phyloP scores from a whole-genome alignment of 2,113 vertebrate species.

The Pantherophis guttatus region DNA sequence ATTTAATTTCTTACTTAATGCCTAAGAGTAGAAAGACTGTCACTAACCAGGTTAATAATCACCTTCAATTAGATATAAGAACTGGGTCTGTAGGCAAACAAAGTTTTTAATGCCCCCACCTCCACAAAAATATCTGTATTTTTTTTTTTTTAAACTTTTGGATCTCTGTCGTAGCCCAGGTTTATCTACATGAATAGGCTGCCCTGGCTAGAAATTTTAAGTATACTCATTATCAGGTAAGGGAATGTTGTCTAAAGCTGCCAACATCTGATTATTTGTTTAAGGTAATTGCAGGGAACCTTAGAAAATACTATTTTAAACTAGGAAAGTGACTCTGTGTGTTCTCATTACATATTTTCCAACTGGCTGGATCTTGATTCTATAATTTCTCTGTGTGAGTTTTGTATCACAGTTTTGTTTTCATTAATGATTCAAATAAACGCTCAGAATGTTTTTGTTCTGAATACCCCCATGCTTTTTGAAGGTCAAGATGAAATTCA shows the following conservation, averaged over 20 bases:
- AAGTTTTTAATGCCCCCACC: not conserved
- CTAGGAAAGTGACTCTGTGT: not conserved
- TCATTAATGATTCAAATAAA: not conserved
- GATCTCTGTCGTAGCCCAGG: not conserved
- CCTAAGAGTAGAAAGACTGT: not conserved
- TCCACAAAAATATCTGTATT: not conserved
- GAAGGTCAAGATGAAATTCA: not conserved
- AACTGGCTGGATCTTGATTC: not conserved
- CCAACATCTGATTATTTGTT: not conserved
- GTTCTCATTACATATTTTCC: not conserved
- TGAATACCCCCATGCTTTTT: not conserved
- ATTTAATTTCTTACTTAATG: not conserved
- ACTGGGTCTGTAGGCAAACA: not conserved
- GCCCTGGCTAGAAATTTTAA: not conserved
- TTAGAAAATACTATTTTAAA: not conserved
- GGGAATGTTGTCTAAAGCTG: not conserved
- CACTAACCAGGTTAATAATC: not conserved
- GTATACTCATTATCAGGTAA: not conserved
- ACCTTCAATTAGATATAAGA: not conserved
- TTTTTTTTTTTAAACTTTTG: not conserved
- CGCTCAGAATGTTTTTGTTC: not conserved
- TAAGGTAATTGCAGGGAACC: not conserved
- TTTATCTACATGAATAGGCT: not conserved
- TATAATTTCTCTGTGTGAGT: not conserved
- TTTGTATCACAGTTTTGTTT: not conserved